A percentile compares a stretch with the other conserved stretches of the same genome.
Conservation (phyloP, 2,113 vertebrate genomes). For the Phyllostomus discolor region DNA sequence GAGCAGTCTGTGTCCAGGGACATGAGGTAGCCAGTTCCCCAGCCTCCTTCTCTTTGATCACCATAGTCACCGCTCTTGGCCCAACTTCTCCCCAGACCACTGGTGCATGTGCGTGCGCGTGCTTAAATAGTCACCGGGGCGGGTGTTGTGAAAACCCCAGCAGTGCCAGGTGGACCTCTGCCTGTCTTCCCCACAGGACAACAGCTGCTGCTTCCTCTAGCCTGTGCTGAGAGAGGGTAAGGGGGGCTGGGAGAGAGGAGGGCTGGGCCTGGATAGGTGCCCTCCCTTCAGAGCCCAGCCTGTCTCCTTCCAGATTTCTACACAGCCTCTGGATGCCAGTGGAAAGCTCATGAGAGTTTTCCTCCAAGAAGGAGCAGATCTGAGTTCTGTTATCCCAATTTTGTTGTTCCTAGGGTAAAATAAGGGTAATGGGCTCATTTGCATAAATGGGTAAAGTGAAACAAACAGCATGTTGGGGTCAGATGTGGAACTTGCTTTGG, state of each 20-base stretch:
- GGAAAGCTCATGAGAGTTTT: constrained; percentile 38
- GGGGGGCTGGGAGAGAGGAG: not conserved
- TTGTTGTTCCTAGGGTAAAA: constrained; percentile 19
- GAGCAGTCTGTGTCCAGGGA: not conserved
- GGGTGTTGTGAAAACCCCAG: constrained; percentile 26
- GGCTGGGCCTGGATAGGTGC: constrained; percentile 30
- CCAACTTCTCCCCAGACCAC: not conserved
- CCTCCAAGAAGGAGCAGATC: constrained; percentile 2
- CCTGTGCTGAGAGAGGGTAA: not conserved
- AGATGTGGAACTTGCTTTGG: constrained; percentile 17
- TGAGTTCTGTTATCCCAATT: constrained; percentile 24
- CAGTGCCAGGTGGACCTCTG: constrained; percentile 59
- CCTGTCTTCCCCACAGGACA: constrained; percentile 52
- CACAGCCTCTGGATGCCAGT: constrained; percentile 42
- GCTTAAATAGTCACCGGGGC: not conserved
- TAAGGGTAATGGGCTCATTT: constrained; percentile 38
- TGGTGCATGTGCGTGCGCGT: not conserved
- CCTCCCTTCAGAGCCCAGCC: constrained; percentile 36
- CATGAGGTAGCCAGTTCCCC: not conserved
- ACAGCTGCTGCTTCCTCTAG: constrained; percentile 65
- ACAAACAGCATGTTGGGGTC: constrained; percentile 22
- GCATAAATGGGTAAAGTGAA: constrained; percentile 42
- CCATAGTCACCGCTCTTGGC: not conserved
- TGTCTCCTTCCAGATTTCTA: constrained; percentile 44
- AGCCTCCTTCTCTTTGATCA: not conserved